Evolutionary conservation across 64 coral and sea anemone genomes (phyloP), one percentile per base, ranked within the genome.

Genomic region (Stichodactyla mertensii): DNA sequence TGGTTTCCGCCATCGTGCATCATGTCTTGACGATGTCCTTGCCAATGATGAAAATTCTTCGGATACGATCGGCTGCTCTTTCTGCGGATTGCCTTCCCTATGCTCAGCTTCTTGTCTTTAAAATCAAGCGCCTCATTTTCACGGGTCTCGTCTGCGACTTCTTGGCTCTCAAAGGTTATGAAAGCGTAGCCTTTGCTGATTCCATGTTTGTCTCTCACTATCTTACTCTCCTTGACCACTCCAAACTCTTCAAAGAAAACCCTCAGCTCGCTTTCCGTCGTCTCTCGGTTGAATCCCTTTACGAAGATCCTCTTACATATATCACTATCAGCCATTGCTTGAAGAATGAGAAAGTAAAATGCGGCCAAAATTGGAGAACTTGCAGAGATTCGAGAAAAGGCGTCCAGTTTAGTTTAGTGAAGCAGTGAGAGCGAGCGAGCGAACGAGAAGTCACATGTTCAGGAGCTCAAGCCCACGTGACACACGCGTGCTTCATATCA

Each of bases 131-230:
- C 78, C 20, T 99, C 88, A 23, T 99, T 87, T 52, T 94, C 87
- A 12, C 87, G 87, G 45, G 90, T 87, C 53, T 80, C 88, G 24
- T 99, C 93, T n/a, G 93, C 93, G 27, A 78, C 88, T 54, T 99
- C 97, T 89, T 99, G 93, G 19, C 87, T 92, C 54, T 99, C 97
- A 89, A 99, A 99, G 23, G 97, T 99, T 52, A 99, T 94, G 83
- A 99, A 99, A 77, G 93, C 97, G 52, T 99, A 99, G 20, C 93
- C 93, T 61, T 94, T 94, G 85, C 93, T 89, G 31, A 89, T 90
- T 16, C 93, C 93, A 82, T 94, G 89, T 22, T 92, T 91, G 82
- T 99, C 97, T 87, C 89, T 92, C 13, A 99, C 97, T 55, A 99
- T 94, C 85, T 99, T 99, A 57, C 88, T 92, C 66, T 92, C 87